A percentile compares a stretch with the other conserved stretches of the same genome.
phyloP scores from a whole-genome alignment of 2,113 vertebrate genomes.

The Coryphaenoides rupestris region DNA sequence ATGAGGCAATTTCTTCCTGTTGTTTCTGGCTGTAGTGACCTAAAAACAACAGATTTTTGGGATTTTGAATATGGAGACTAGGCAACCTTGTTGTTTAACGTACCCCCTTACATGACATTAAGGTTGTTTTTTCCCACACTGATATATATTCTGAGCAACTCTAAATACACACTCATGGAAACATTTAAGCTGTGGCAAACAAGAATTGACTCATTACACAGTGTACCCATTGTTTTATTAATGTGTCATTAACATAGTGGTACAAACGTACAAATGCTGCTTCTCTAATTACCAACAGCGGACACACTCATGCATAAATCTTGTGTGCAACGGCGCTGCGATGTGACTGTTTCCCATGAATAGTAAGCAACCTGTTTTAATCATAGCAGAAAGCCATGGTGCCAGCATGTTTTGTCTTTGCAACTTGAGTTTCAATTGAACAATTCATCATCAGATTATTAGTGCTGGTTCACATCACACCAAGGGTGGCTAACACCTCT shows the following conservation, averaged over 20 bases:
- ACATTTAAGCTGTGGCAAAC: conserved; percentile 28
- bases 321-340: conserved; percentile 37
- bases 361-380: conserved; percentile 49
- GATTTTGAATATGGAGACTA: conserved; percentile 30
- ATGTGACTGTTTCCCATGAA: conserved; percentile 39
- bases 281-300: conserved; percentile 52
- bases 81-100: background rate
- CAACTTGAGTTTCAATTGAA: conserved; percentile 44
- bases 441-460: conserved; percentile 57
- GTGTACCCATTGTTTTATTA: conserved; percentile 39
- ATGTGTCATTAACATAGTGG: conserved; percentile 32
- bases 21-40: conserved; percentile 36
- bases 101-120: background rate
- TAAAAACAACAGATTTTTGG: conserved; percentile 32
- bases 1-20: conserved; percentile 12
- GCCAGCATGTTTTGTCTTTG: conserved; percentile 38
- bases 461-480: conserved; percentile 48
- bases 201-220: conserved; percentile 28
- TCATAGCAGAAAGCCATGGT: conserved; percentile 25
- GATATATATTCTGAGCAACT: conserved; percentile 9
- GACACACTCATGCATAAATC: conserved; percentile 29
- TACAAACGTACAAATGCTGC: conserved; percentile 36
- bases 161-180: conserved; percentile 6
- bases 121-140: conserved; percentile 10
- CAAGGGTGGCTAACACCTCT: conserved; percentile 32